Evolutionary conservation across 2,888 invertebrate genomes (phyloP), one percentile per base, ranked within the genome.

Genomic region (Polydrusus pterygomalis): DNA sequence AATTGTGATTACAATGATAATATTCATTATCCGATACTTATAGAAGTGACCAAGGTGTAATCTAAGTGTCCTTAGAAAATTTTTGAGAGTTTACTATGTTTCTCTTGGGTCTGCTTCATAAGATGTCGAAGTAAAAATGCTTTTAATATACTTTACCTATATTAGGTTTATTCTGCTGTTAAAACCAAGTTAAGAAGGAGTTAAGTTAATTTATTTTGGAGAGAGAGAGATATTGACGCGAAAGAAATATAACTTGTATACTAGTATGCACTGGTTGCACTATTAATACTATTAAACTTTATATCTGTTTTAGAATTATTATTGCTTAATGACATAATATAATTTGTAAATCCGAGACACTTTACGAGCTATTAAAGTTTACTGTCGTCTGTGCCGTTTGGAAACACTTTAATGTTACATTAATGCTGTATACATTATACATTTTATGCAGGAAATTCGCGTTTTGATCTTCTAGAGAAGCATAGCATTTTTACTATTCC

Each of bases 11-110:
- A 93, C 85, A 91, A 92, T 82, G 91, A 92, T 84, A 91, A 93
- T 86, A 90, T 93, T 77, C 93, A 94, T 86, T 94, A 93, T 87
- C 93, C 93, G 58, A 88, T 93, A 79, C 88, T 94, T 74, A 88
- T 94, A 82, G 91, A 91, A 83, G 88, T 93, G 83, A 89, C 89
- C 83, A 91, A 91, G 86, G 79, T 45, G 13, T 77, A 75, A 75
- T 79, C 74, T 80, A 86, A 87, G 87, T 87, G 87, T 81, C 86
- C 87, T 87, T 87, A 86, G 85, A 80, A 79, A 49, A 63, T 67
- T 77, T 58, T 63, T n/a, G 45, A n/a, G 34, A 30, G 34, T 74
- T 74, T 78, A 77, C 77, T 77, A 73, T 69, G 72, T 77, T 77
- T 73, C 65, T 47, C 71, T 54, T 64, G 74, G 65, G 69, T 69